Evolutionary conservation across 2,797 vertebrate genomes (phyloP).

Genomic region (Chelon labrosus): DNA sequence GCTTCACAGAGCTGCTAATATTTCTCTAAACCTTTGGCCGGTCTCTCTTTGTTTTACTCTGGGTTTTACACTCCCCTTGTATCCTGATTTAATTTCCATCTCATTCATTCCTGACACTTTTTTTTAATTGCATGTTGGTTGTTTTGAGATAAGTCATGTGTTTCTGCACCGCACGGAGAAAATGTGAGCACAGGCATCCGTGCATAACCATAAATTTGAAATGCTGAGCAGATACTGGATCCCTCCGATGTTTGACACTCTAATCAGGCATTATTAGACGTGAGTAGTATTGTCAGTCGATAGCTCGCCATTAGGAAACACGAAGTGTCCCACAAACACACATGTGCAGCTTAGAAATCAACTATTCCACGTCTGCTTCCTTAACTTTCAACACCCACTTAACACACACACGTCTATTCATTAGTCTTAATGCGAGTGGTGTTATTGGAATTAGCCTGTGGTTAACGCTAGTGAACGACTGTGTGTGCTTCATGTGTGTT

Average conservation of each 20-base stretch:
- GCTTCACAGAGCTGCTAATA: not conserved
- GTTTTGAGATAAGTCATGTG: not conserved
- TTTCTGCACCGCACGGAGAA: not conserved
- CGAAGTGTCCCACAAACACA: conserved; percentile 26
- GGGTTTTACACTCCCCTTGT: not conserved
- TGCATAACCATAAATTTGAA: conserved; percentile 31
- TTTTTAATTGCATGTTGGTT: not conserved
- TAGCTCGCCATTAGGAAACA: conserved; percentile 48
- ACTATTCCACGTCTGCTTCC: not conserved
- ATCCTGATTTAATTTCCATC: not conserved
- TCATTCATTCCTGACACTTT: conserved; percentile 4
- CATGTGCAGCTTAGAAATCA: conserved; percentile 8
- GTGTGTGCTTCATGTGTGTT: conserved; percentile 41
- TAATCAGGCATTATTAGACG: conserved; percentile 39
- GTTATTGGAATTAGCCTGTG: conserved; percentile 26
- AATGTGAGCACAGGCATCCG: conserved; percentile 3
- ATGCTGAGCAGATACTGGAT: conserved; percentile 55
- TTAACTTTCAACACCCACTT: not conserved
- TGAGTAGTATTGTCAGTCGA: conserved; percentile 53
- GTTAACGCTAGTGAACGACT: conserved; percentile 29
- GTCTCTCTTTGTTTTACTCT: not conserved
- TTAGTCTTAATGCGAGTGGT: conserved; percentile 1
- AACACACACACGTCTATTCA: conserved; percentile 8
- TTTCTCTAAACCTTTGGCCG: not conserved
- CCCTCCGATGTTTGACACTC: conserved; percentile 46